Evolutionary conservation across 2,113 vertebrate genomes (phyloP), one percentile per base, ranked within the genome.

Genomic region (Peromyscus polionotus): DNA sequence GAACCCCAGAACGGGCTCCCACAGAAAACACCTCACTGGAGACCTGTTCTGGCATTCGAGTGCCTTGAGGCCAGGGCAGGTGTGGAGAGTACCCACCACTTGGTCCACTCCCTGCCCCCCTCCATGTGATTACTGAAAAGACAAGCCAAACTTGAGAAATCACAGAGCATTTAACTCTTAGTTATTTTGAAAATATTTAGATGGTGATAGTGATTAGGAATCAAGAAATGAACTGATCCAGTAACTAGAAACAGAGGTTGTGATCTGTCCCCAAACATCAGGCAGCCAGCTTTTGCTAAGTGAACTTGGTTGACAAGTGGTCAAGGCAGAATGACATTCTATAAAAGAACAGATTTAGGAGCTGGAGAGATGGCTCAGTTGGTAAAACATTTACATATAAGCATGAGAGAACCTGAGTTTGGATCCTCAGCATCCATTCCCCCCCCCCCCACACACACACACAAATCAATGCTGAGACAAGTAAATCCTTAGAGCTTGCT

Each of bases 281-380:
- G 92, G 57, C 31, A 90, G 75, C 39, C 36, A 88, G 31, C 19
- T 94, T 31, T 59, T 83, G 67, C 14, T 70, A 77, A 67, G 39
- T 73, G 11, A 91, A 76, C 36, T 48, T 96, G 63, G 33, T 83
- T 91, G 42, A 77, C 85, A 73, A 85, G 22, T 33, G 48, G 93
- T 51, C 75, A 24, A 24, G 48, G 11, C 14, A 95, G 48, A 84
- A 33, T 54, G 16, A 31, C 36, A 4, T 81, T 90, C 57, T 77
- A 42, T 33, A 61, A 26, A 75, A 77, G 63, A 54, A 61, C 0
- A 61, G 63, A 91, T 65, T 45, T 72, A 45, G 75, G 36, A 14
- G 20, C 42, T 51, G 45, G 31, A 48, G 85, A 70, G 65, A 24
- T 36, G 28, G 45, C 45, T 87, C 11, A 20, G 42, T 48, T 48